These are phyloP conservation scores for Sebastes nivosus DNA, from an alignment of 2,797 vertebrate genomes.

Conservation along the genomic window DNA sequence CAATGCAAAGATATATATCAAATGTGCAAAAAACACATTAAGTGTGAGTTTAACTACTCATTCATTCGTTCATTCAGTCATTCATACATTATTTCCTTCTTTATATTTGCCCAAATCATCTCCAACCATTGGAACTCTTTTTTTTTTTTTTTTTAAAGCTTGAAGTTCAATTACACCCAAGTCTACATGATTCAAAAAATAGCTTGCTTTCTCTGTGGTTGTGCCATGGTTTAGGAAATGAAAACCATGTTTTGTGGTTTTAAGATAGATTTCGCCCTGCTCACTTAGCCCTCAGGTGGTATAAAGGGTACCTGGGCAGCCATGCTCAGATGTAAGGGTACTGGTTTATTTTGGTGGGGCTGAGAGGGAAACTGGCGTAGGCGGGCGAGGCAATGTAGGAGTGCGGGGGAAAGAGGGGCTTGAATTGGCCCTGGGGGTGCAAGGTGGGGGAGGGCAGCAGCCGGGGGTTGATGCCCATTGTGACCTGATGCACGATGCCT, in stretches of 20 bases:
- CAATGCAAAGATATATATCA: conserved; percentile 98
- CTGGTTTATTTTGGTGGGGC: conserved; percentile 97
- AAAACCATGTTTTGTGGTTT: conserved; percentile 87
- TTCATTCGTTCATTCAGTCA: conserved; percentile 79
- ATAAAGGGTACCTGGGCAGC: conserved; percentile 65
- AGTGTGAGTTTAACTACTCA: conserved; percentile 89
- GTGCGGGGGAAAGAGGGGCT: conserved; percentile 93
- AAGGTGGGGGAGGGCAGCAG: conserved; percentile 94
- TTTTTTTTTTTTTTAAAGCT: conserved; percentile 90
- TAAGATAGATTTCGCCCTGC: conserved; percentile 56
- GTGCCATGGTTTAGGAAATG: conserved; percentile 95
- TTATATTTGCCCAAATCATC: conserved; percentile 70
- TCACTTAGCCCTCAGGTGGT: conserved; percentile 71
- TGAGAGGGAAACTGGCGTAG: conserved; percentile 94
- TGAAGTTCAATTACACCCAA: conserved; percentile 97
- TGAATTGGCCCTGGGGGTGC: conserved; percentile 93
- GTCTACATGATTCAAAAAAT: conserved; percentile 96
- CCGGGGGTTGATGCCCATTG: conserved; percentile 94
- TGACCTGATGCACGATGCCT: conserved; percentile 93
- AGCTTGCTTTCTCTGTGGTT: conserved; percentile 90
- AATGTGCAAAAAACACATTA: conserved; percentile 99
- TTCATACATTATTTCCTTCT: conserved; percentile 76
- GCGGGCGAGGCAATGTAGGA: conserved; percentile 96
- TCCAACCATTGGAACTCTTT: conserved; percentile 65
- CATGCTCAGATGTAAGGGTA: conserved; percentile 94